Evolutionary conservation across 2,888 invertebrate species (phyloP).

Genomic region (Nematopogon swammerdamellus): DNA sequence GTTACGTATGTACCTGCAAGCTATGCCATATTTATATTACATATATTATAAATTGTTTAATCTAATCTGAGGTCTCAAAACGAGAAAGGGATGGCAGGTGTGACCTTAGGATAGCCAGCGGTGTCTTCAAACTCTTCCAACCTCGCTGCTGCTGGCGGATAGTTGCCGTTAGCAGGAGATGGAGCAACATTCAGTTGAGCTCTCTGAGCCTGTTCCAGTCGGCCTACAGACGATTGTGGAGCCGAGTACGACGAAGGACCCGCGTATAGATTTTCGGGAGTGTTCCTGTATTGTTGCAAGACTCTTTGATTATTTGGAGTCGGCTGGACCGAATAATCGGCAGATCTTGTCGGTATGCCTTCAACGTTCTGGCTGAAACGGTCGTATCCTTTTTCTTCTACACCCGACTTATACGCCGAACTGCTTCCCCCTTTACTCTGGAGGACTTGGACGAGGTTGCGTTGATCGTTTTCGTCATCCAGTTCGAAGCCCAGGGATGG

Average conservation of each 20-base stretch:
- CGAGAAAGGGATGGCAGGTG: slow-evolving; percentile 12
- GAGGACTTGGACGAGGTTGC: slow-evolving; percentile 29
- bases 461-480: slow-evolving; percentile 33
- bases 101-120: slow-evolving; percentile 13
- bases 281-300: slow-evolving; percentile 8
- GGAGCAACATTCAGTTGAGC: slow-evolving; percentile 5
- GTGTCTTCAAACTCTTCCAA: slow-evolving; percentile 33
- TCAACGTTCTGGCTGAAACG: slow-evolving; percentile 14
- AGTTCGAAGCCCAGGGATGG: slow-evolving; percentile 38
- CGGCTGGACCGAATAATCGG: slow-evolving; percentile 28
- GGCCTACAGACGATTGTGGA: slow-evolving; percentile 39
- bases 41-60: no score
- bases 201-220: slow-evolving; percentile 20
- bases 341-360: slow-evolving; percentile 21
- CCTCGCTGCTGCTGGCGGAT: slow-evolving; percentile 23
- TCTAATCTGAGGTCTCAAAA: no score
- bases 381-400: slow-evolving; percentile 9
- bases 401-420: slow-evolving; percentile 18
- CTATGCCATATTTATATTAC: no score
- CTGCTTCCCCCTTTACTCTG: slow-evolving; percentile 31
- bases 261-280: slow-evolving; percentile 24
- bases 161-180: slow-evolving; percentile 14
- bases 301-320: slow-evolving; percentile 18
- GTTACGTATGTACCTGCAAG: no score
- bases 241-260: slow-evolving; percentile 46